Evolutionary conservation across 2,113 vertebrate species (phyloP), one percentile per base, ranked within the genome.

Genomic region (Xiphorhynchus elegans): DNA sequence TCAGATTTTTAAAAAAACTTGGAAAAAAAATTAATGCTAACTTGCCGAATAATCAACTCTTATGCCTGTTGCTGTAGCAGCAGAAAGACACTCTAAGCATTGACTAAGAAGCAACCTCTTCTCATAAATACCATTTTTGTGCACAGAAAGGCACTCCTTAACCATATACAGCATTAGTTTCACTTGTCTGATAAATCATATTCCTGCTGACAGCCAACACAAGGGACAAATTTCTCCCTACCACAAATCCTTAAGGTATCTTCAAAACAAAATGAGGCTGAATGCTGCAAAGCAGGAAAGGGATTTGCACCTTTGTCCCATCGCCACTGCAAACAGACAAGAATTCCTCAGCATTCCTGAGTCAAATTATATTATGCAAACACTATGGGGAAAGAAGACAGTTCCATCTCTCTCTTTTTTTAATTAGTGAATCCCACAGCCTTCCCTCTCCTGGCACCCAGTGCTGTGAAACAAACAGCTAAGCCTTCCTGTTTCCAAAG

Each of bases 1-100:
- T 85, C 58, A 63, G 84, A 82, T 83, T 25, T 84, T 55, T 8
- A 2, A 50, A 91, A 95, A 95, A 63, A 63, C 37, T 59, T 40
- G 39, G 62, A 13, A 63, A 89, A 88, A 92, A 82, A 72, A 44
- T 21, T 46, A 63, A 63, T 52, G 79, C 68, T 74, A 92, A 93
- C 40, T 91, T 62, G 83, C 13, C 67, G 58, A 84, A 93, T 78
- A 93, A 89, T 70, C 75, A 91, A 59, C 59, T 80, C n/a, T 93
- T 42, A 20, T 33, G 62, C 86, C 77, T 94, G 74, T 92, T 96
- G 86, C 89, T 87, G 74, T 47, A 93, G 72, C 67, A 87, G 89
- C 19, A 11, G 84, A 95, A 74, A 87, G 80, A 92, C 37, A 86
- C 49, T 76, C 75, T 49, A 69, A 76, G 55, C 68, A 80, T 10